A percentile compares a stretch with the other conserved stretches of the same genome.
These are phyloP conservation scores for Schizopygopsis pylzovi DNA, from an alignment of 2,797 vertebrate species.

Conservation along the genomic window DNA sequence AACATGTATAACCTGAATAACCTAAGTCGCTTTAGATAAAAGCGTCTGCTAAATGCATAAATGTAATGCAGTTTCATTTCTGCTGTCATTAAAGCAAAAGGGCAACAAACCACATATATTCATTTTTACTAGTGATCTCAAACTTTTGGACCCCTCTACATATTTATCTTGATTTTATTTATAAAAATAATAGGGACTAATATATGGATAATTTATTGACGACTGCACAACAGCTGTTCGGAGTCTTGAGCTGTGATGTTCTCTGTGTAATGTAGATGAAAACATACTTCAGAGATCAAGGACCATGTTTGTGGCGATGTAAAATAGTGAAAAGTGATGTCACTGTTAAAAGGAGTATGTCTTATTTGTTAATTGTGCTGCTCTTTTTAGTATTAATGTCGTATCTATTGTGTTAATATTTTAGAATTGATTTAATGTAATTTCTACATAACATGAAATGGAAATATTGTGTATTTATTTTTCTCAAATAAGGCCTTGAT, in stretches of 20 bases:
- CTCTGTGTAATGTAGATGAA: slow-evolving; percentile 45
- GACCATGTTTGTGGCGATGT: slow-evolving; percentile 66
- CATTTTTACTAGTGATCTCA: too few relatives aligned
- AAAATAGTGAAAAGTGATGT: slow-evolving; percentile 57
- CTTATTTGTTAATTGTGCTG: slow-evolving; percentile 69
- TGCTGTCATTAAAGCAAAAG: neutral
- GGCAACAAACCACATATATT: neutral
- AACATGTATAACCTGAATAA: too few relatives aligned
- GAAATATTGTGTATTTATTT: slow-evolving; percentile 70
- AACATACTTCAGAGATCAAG: slow-evolving; percentile 55
- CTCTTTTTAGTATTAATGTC: slow-evolving; percentile 71
- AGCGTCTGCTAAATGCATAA: too few relatives aligned
- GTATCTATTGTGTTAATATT: slow-evolving; percentile 71
- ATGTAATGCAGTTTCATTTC: neutral
- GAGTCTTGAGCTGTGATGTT: slow-evolving; percentile 31
- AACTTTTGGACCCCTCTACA: slow-evolving; percentile 54
- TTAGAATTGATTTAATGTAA: slow-evolving; percentile 70
- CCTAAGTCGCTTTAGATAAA: too few relatives aligned
- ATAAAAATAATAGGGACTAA: slow-evolving; percentile 69
- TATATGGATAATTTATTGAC: slow-evolving; percentile 64
- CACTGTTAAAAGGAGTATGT: slow-evolving; percentile 58
- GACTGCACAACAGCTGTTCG: slow-evolving; percentile 48
- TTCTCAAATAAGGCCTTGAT: slow-evolving; percentile 63
- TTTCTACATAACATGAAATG: slow-evolving; percentile 65
- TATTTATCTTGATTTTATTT: slow-evolving; percentile 78